phyloP scores from a whole-genome alignment of 1,140 invertebrate genomes.

The Camponotus pennsylvanicus region DNA sequence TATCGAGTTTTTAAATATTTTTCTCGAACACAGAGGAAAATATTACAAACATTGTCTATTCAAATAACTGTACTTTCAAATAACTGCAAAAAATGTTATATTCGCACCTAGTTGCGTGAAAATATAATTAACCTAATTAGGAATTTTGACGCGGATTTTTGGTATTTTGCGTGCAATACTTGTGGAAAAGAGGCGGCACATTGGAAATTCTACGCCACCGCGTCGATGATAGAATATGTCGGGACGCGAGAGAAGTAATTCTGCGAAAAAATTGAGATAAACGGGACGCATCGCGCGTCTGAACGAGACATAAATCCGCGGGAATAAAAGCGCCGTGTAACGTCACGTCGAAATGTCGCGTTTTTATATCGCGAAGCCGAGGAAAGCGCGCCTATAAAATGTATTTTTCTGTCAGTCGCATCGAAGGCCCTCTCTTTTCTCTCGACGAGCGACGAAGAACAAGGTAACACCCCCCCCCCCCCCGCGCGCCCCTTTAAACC shows the following conservation, averaged over 20 bases:
- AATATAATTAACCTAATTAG: no score
- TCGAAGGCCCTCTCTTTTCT: not conserved
- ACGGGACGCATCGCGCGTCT: not conserved
- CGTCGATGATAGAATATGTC: not conserved
- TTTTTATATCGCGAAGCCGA: constrained; percentile 29
- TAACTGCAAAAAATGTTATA: no score
- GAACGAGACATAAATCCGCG: constrained; percentile 46
- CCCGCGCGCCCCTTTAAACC: constrained; percentile 23
- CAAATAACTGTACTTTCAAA: not conserved
- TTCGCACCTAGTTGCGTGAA: no score
- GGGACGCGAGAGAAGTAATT: not conserved
- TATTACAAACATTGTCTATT: not conserved
- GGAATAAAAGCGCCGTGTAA: constrained; percentile 16
- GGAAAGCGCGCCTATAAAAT: constrained; percentile 11
- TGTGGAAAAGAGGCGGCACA: not conserved
- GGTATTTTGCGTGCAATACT: not conserved
- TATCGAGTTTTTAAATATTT: not conserved
- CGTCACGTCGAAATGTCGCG: constrained; percentile 44
- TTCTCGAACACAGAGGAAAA: not conserved
- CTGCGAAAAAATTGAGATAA: constrained; percentile 16
- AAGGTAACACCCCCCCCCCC: no score
- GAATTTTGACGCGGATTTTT: no score
- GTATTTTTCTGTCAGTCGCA: constrained; percentile 32
- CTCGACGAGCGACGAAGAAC: not conserved
- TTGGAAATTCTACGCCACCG: not conserved